phyloP scores from a whole-genome alignment of 2,888 invertebrate genomes.

The Fragum fragum region DNA sequence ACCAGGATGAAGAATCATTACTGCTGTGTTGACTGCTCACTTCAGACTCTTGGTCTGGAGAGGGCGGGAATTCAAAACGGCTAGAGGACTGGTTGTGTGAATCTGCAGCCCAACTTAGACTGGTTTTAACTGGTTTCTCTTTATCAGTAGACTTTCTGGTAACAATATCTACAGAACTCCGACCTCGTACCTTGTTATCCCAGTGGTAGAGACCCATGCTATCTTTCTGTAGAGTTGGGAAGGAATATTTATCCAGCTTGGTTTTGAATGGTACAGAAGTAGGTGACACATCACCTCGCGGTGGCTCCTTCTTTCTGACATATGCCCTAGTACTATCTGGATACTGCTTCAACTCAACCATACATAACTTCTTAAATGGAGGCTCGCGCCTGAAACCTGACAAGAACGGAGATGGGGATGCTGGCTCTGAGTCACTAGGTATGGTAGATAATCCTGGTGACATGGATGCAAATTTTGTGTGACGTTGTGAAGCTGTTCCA shows the following conservation, averaged over 20 bases:
- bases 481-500: conserved; percentile 24
- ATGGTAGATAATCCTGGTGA: conserved; percentile 70
- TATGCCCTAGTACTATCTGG: conserved; percentile 89
- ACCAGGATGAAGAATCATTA: conserved; percentile 77
- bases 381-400: conserved; percentile 80
- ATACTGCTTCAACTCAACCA: conserved; percentile 96
- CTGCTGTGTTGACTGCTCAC: conserved; percentile 78
- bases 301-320: conserved; percentile 56
- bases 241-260: conserved; percentile 56
- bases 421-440: conserved; percentile 68
- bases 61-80: conserved; percentile 49
- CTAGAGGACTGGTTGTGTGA: conserved; percentile 87
- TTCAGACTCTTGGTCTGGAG: conserved; percentile 79
- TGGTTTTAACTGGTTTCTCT: conserved; percentile 58
- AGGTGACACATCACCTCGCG: conserved; percentile 49
- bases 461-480: conserved; percentile 60
- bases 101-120: conserved; percentile 61
- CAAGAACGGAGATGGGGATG: conserved; percentile 56
- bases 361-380: conserved; percentile 91
- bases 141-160: conserved; percentile 40
- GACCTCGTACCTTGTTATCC: conserved; percentile 12
- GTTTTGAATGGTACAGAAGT: conserved; percentile 59
- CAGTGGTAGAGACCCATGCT: conserved; percentile 48
- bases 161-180: conserved; percentile 44
- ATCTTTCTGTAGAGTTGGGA: conserved; percentile 52